Percentiles rank a stretch among this genome's conserved stretches.
These are phyloP conservation scores for Poecilia gillii DNA, from an alignment of 2,797 vertebrate genomes.

Conservation along the genomic window DNA sequence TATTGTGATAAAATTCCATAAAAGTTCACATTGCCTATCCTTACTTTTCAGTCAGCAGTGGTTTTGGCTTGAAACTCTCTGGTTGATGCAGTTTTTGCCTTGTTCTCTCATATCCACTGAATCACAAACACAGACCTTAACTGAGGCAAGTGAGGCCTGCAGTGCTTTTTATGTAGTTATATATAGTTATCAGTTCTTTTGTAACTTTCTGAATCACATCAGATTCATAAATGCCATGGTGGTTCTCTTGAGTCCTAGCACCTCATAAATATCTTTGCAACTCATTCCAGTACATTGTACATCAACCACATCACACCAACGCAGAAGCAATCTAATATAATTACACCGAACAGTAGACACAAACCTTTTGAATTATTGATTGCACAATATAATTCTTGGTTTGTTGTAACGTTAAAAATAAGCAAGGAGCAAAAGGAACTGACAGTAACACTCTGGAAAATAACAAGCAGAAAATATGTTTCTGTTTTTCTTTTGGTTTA, in stretches of 20 bases:
- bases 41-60: not conserved
- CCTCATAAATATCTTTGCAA: not conserved
- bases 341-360: not conserved
- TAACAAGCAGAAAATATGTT: not conserved
- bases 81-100: too few species aligned
- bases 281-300: not conserved
- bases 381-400: not conserved
- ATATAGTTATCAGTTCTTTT: not conserved
- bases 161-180: not conserved
- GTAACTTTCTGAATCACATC: not conserved
- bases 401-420: not conserved
- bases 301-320: not conserved
- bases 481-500: conserved; percentile 2
- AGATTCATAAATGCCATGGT: not conserved
- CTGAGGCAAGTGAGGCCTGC: not conserved
- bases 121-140: too few species aligned
- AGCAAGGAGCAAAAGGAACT: not conserved
- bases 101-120: too few species aligned
- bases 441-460: not conserved
- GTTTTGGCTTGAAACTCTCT: not conserved
- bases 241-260: not conserved
- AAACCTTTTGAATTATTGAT: not conserved
- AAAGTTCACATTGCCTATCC: too few species aligned
- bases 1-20: too few species aligned
- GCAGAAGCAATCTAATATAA: not conserved